These are phyloP conservation scores for Hemicentrotus pulcherrimus DNA, from an alignment of 35 echinoderm and acorn worm species.

Conservation along the genomic window DNA sequence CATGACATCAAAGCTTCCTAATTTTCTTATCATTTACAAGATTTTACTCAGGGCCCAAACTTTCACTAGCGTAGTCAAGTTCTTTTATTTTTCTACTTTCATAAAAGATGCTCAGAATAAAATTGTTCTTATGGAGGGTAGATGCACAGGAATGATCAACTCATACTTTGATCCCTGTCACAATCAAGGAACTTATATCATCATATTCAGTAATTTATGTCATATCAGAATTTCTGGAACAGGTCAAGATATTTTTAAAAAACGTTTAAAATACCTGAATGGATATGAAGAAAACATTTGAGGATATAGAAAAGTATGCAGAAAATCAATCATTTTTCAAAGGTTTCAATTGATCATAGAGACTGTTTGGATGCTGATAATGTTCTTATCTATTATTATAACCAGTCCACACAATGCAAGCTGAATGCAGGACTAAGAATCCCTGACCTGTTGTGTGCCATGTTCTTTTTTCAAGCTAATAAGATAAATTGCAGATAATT, in stretches of 20 bases:
- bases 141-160: too few species aligned
- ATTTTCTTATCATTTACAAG: too few species aligned
- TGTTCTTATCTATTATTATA: neutral
- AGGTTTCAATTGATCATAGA: neutral
- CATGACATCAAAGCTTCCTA: too few species aligned
- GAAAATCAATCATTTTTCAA: neutral
- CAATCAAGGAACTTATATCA: neutral
- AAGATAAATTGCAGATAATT: slow-evolving; percentile 8
- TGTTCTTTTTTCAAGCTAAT: neutral
- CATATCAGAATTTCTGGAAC: too few species aligned
- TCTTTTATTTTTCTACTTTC: too few species aligned
- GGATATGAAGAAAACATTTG: neutral
- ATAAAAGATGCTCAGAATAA: too few species aligned
- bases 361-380: neutral
- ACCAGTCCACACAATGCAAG: neutral
- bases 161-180: neutral
- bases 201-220: neutral
- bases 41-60: too few species aligned
- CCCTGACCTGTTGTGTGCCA: neutral
- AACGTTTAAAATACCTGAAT: neutral
- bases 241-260: neutral
- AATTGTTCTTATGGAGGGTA: too few species aligned
- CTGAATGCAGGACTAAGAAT: neutral
- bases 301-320: neutral
- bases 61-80: too few species aligned